A percentile compares a stretch with the other conserved stretches of the same genome.
phyloP scores from a whole-genome alignment of 2,888 invertebrate genomes.

The Oeneis ivallda region DNA sequence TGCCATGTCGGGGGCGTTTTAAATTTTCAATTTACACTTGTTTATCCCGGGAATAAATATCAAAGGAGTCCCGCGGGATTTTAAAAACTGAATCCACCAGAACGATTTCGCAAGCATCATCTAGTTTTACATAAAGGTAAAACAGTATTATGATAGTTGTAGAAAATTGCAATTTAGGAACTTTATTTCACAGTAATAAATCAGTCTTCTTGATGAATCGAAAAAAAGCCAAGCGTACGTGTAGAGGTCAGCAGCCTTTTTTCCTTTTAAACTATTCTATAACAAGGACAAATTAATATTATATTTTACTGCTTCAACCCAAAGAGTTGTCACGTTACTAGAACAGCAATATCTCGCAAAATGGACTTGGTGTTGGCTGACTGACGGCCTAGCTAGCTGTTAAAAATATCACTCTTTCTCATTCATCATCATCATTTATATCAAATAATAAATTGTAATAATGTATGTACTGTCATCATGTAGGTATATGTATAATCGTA shows the following conservation, averaged over 20 bases:
- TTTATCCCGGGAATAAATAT: too few species aligned
- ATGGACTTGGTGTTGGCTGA: background rate
- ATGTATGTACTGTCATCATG: too few species aligned
- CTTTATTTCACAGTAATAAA: background rate
- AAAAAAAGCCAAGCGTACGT: background rate
- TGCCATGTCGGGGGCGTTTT: too few species aligned
- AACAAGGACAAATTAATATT: conserved; percentile 1
- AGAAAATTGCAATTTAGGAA: background rate
- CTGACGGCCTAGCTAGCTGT: background rate
- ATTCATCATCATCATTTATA: too few species aligned
- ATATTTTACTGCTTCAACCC: background rate
- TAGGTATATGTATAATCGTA: too few species aligned
- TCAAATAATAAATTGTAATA: too few species aligned
- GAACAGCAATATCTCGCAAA: background rate
- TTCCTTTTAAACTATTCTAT: conserved; percentile 10
- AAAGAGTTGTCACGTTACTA: background rate
- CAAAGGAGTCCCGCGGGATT: too few species aligned
- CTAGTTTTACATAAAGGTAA: too few species aligned
- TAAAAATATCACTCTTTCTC: background rate
- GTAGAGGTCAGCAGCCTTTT: conserved; percentile 10
- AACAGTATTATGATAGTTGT: background rate
- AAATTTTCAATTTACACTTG: too few species aligned
- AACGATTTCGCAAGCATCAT: too few species aligned
- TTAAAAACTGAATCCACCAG: too few species aligned
- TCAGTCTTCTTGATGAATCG: background rate